Conservation (phyloP, 2,797 vertebrate species). For the Paramormyrops hopkinsi region DNA sequence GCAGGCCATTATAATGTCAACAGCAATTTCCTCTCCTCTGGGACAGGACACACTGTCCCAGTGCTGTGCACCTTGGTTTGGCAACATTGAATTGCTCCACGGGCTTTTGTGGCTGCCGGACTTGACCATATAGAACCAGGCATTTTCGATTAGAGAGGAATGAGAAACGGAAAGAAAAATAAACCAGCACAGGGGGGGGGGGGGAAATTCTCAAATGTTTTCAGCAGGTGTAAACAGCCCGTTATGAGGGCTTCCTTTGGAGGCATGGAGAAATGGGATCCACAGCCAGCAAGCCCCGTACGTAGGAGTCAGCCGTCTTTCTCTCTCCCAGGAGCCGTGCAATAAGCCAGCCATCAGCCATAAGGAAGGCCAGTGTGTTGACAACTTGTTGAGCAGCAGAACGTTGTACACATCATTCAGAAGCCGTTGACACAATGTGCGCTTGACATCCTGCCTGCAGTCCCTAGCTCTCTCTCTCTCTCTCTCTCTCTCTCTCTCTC, state of each 20-base stretch:
- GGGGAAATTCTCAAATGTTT: not conserved
- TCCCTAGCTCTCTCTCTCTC: not conserved
- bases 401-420: constrained; percentile 1
- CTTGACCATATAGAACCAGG: not conserved
- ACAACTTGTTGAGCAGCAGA: not conserved
- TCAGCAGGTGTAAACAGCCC: not conserved
- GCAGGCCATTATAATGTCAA: not conserved
- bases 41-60: not conserved
- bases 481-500: not conserved
- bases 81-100: not conserved
- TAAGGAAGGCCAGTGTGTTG: not conserved
- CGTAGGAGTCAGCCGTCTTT: not conserved
- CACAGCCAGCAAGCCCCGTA: not conserved
- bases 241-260: not conserved
- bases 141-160: not conserved
- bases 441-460: not conserved
- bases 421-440: not conserved
- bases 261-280: not conserved
- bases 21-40: not conserved
- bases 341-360: not conserved
- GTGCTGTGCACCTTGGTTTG: not conserved
- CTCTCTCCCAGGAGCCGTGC: not conserved
- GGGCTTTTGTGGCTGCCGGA: not conserved
- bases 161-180: constrained; percentile 25
- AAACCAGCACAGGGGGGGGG: not conserved